phyloP scores from a whole-genome alignment of 1,140 invertebrate species.

The Drosophila willistoni region DNA sequence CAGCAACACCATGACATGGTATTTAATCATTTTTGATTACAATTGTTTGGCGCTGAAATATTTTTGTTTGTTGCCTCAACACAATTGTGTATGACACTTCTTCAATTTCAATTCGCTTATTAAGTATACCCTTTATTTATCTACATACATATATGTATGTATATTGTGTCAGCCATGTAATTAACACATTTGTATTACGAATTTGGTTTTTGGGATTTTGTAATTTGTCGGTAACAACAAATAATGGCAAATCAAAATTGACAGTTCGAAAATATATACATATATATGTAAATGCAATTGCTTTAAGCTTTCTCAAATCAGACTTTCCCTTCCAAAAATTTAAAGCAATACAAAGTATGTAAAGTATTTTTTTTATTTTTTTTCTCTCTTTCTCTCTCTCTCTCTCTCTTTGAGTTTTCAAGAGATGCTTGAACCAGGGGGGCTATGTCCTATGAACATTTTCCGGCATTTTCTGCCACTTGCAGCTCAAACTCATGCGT shows the following conservation, averaged over 20 bases:
- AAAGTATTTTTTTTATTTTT: no score
- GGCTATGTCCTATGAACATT: slow-evolving; percentile 4
- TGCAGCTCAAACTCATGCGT: slow-evolving; percentile 10
- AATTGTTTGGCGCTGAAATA: background rate
- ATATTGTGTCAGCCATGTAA: background rate
- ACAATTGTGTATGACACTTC: slow-evolving; percentile 9
- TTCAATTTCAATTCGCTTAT: slow-evolving; percentile 12
- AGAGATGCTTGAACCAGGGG: background rate
- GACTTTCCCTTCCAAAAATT: slow-evolving; percentile 4
- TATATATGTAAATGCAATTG: no score
- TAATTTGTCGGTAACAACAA: background rate
- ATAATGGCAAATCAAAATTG: background rate
- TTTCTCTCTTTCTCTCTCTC: no score
- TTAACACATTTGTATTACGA: background rate
- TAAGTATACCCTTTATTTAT: slow-evolving; percentile 5
- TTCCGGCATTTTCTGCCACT: slow-evolving; percentile 13
- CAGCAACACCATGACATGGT: slow-evolving; percentile 3
- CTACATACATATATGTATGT: background rate
- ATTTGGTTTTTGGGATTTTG: background rate
- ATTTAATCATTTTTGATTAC: slow-evolving; percentile 13
- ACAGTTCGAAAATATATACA: background rate
- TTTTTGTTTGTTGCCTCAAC: slow-evolving; percentile 6
- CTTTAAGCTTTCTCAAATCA: background rate
- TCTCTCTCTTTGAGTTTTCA: no score
- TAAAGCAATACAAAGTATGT: background rate